phyloP scores from a whole-genome alignment of 1,140 invertebrate genomes.

The Ostrea edulis region DNA sequence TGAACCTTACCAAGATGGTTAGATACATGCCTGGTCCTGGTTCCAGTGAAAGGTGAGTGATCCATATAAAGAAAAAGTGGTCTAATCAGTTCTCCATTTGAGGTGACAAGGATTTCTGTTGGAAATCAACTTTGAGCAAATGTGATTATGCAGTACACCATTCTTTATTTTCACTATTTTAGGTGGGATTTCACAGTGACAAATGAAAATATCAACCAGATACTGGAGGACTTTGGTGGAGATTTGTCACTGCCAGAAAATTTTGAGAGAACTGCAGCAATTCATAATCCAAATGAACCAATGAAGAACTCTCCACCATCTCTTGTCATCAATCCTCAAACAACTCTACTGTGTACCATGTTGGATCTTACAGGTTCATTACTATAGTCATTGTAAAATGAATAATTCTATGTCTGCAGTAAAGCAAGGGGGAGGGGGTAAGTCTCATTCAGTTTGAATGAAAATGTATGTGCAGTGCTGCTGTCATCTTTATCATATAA shows the following conservation, averaged over 20 bases:
- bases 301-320: constrained; percentile 68
- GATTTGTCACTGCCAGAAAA: constrained; percentile 86
- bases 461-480: too few species aligned
- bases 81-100: too few species aligned
- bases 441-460: too few species aligned
- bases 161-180: constrained; percentile 45
- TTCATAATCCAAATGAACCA: constrained; percentile 80
- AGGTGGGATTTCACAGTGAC: constrained; percentile 89
- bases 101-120: too few species aligned
- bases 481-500: too few species aligned
- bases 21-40: constrained; percentile 90
- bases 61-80: background rate
- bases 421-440: too few species aligned
- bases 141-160: background rate
- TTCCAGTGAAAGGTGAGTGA: constrained; percentile 83
- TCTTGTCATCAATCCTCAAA: constrained; percentile 87
- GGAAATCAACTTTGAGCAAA: background rate
- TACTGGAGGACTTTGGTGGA: constrained; percentile 85
- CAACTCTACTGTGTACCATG: constrained; percentile 88
- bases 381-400: too few species aligned
- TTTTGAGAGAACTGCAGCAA: constrained; percentile 87
- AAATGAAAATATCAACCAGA: constrained; percentile 85
- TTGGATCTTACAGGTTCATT: constrained; percentile 83
- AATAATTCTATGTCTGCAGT: too few species aligned
- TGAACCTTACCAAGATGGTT: constrained; percentile 85